These are phyloP conservation scores for Cyrtonyx montezumae DNA, from an alignment of 2,113 vertebrate genomes.

Conservation along the genomic window DNA sequence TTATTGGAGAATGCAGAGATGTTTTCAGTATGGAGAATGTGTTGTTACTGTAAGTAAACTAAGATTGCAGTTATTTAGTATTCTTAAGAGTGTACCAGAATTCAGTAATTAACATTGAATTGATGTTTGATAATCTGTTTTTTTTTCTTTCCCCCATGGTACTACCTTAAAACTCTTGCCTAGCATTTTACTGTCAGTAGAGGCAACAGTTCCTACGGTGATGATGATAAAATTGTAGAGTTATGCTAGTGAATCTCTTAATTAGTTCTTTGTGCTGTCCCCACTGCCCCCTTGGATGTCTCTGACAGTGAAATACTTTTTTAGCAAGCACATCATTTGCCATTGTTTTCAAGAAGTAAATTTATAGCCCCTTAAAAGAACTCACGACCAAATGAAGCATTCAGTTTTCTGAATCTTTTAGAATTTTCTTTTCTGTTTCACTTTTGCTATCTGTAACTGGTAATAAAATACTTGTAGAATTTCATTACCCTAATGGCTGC, in stretches of 20 bases:
- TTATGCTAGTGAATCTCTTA: neutral
- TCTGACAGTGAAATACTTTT: neutral
- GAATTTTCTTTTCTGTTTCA: neutral
- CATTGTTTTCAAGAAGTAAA: conserved; percentile 41
- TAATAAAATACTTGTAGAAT: conserved; percentile 9
- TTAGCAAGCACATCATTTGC: conserved; percentile 30
- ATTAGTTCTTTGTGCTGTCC: neutral
- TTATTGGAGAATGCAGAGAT: neutral
- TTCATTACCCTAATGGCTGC: neutral
- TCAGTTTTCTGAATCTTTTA: conserved; percentile 27
- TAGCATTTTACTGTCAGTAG: neutral
- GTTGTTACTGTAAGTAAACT: neutral
- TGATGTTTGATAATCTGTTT: neutral
- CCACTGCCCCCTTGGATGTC: neutral
- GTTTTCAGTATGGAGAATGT: neutral
- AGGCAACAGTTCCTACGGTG: neutral
- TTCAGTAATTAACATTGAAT: neutral
- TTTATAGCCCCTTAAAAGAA: conserved; percentile 8
- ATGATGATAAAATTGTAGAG: neutral
- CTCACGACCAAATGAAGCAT: neutral
- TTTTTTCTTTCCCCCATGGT: neutral
- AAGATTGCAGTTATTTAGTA: neutral
- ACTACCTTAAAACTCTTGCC: neutral
- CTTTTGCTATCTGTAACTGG: conserved; percentile 49
- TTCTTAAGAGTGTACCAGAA: neutral